Conservation (phyloP, 2,797 vertebrate species). For the Remorina albescens region DNA sequence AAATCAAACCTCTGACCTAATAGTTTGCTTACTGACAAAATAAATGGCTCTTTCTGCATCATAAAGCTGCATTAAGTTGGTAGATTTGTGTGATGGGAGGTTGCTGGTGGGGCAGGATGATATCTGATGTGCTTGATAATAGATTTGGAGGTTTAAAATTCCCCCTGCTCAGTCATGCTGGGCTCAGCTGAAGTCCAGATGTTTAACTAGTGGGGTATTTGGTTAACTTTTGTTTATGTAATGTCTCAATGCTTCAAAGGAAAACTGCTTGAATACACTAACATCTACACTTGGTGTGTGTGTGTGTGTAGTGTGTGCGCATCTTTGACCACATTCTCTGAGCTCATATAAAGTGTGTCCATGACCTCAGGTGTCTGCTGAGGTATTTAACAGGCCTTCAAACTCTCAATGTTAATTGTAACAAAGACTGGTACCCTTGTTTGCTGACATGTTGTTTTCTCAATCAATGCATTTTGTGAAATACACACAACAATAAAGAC, state of each 20-base stretch:
- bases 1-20: background rate
- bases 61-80: slow-evolving; percentile 11
- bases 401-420: background rate
- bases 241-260: background rate
- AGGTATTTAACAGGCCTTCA: slow-evolving; percentile 4
- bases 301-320: background rate
- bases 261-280: background rate
- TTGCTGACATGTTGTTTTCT: slow-evolving; percentile 15
- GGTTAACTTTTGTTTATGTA: background rate
- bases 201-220: background rate
- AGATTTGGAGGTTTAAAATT: background rate
- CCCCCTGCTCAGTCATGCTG: background rate
- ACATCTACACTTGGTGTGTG: slow-evolving; percentile 3
- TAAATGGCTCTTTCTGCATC: background rate
- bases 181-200: background rate
- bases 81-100: background rate
- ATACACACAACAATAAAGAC: slow-evolving; percentile 23
- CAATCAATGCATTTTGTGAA: slow-evolving; percentile 21
- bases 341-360: background rate
- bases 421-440: slow-evolving; percentile 4
- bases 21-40: slow-evolving; percentile 14
- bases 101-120: background rate
- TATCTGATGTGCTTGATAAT: slow-evolving; percentile 1
- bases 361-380: slow-evolving; percentile 4
- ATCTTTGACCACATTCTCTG: background rate